phyloP scores from a whole-genome alignment of 2,797 vertebrate genomes.

The Acrossocheilus wenchowensis region DNA sequence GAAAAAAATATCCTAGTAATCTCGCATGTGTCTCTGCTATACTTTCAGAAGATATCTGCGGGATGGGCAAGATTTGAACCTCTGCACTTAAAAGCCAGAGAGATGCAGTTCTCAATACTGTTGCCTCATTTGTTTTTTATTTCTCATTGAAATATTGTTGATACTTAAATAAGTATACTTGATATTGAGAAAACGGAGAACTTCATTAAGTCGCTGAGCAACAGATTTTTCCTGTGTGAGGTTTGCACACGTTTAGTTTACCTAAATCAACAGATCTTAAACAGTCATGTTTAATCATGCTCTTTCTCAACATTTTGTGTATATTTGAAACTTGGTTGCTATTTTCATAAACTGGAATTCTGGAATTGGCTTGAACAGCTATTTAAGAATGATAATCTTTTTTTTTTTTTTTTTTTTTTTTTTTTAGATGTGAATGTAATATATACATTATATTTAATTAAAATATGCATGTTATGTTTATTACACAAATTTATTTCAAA shows the following conservation, averaged over 20 bases:
- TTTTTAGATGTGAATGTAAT: background rate
- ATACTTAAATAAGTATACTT: background rate
- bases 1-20: background rate
- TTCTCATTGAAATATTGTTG: background rate
- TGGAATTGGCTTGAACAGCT: background rate
- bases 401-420: background rate
- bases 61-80: background rate
- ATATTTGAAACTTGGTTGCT: background rate
- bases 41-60: background rate
- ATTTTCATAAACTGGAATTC: background rate
- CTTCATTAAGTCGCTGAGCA: background rate
- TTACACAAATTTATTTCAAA: background rate
- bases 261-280: background rate
- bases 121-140: background rate
- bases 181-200: background rate
- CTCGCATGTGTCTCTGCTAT: background rate
- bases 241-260: slow-evolving; percentile 26
- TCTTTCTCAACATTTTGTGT: background rate
- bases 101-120: background rate
- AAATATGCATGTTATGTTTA: background rate
- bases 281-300: slow-evolving; percentile 9
- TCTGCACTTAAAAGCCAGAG: background rate
- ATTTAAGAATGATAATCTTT: background rate
- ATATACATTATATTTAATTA: background rate
- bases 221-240: background rate